Evolutionary conservation across 2,797 vertebrate genomes (phyloP).

Genomic region (Aldrovandia affinis): DNA sequence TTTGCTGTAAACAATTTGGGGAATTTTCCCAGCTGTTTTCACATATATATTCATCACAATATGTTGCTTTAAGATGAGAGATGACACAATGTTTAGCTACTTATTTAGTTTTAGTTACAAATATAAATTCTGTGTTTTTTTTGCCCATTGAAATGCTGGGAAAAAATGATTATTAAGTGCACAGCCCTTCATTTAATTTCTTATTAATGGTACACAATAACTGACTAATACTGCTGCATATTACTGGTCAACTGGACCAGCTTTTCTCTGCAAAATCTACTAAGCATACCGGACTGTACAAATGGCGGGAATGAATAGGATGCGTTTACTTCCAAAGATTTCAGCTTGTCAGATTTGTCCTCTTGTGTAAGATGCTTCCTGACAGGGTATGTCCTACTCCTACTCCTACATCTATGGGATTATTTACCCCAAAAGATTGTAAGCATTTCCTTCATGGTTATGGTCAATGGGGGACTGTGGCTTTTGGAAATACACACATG

Average conservation of each 20-base stretch:
- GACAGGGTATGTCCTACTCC: neutral
- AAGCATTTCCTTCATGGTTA: constrained; percentile 33
- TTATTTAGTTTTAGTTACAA: neutral
- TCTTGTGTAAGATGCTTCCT: neutral
- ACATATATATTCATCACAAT: neutral
- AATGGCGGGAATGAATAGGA: neutral
- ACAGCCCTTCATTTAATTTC: neutral
- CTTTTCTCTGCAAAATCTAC: neutral
- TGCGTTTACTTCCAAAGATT: neutral
- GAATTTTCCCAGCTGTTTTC: neutral
- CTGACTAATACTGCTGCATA: neutral
- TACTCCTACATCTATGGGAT: neutral
- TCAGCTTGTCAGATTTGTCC: neutral
- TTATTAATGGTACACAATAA: neutral
- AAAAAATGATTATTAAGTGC: neutral
- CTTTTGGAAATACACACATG: constrained; percentile 53
- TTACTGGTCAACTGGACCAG: neutral
- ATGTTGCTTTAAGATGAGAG: neutral
- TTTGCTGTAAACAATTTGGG: neutral
- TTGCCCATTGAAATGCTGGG: neutral
- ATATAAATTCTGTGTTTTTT: neutral
- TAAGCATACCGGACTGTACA: neutral
- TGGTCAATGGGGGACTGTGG: constrained; percentile 52
- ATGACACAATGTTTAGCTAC: neutral
- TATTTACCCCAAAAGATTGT: constrained; percentile 7